Evolutionary conservation across 2,113 vertebrate species (phyloP).

Genomic region (Sorex fumeus): DNA sequence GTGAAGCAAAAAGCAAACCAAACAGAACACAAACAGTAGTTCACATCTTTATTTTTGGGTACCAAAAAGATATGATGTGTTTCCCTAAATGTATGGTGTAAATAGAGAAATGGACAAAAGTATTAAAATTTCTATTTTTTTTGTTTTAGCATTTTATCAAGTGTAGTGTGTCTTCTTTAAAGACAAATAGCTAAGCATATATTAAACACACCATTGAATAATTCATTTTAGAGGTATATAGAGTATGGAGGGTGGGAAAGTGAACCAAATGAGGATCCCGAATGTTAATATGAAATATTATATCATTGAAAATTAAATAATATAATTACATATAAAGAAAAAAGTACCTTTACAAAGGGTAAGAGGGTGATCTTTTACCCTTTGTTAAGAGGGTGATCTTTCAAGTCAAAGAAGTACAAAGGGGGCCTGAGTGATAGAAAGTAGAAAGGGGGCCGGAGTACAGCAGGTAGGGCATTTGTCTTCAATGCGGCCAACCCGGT

Average conservation of each 20-base stretch:
- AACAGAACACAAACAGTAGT: background rate
- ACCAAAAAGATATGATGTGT: background rate
- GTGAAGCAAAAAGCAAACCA: too few species aligned
- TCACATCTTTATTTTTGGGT: background rate
- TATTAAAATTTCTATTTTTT: background rate
- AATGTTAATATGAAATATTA: background rate
- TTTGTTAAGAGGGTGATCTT: too few species aligned
- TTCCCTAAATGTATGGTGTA: slow-evolving; percentile 2
- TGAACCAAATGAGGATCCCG: background rate
- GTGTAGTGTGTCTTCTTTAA: background rate
- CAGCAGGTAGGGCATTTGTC: too few species aligned
- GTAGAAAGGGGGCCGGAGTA: background rate
- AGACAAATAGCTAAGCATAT: background rate
- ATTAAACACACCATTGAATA: background rate
- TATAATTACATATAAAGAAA: too few species aligned
- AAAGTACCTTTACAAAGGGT: too few species aligned
- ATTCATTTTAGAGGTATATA: background rate
- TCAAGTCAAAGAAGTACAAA: background rate
- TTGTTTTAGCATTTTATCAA: background rate
- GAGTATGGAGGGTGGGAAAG: background rate
- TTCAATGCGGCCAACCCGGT: too few species aligned
- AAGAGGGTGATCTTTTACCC: too few species aligned
- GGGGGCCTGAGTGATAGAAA: background rate
- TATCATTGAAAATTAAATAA: too few species aligned
- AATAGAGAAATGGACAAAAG: background rate